phyloP scores from a whole-genome alignment of 2,797 vertebrate species.

The Erithacus rubecula region DNA sequence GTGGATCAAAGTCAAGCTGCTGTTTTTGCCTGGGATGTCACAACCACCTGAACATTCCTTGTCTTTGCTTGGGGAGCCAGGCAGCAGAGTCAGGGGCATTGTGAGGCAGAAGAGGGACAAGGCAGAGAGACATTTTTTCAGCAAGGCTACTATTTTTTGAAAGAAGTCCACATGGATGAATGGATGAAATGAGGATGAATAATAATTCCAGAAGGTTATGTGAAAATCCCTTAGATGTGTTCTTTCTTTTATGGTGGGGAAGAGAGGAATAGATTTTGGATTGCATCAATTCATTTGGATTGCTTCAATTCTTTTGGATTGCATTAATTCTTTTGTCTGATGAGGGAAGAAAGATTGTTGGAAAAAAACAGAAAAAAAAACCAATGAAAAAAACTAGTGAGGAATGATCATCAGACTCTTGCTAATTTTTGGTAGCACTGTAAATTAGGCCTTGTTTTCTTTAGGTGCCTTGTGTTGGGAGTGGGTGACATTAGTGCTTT shows the following conservation, averaged over 20 bases:
- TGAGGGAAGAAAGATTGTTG: neutral
- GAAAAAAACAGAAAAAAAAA: fast-evolving
- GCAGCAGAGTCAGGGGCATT: neutral
- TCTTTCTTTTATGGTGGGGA: neutral
- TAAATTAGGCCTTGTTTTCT: conserved; percentile 40
- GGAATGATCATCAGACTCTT: neutral
- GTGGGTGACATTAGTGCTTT: conserved; percentile 26
- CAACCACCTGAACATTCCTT: neutral
- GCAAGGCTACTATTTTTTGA: neutral
- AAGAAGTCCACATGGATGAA: neutral
- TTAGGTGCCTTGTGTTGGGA: neutral
- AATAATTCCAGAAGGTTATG: neutral
- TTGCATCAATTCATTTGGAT: neutral
- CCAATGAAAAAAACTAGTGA: neutral
- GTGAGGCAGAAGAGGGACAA: neutral
- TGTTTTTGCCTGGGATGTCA: neutral
- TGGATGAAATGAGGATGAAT: neutral
- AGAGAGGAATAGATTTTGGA: neutral
- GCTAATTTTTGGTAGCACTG: conserved; percentile 1
- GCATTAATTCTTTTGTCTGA: neutral
- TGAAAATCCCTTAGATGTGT: neutral
- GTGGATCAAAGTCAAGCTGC: neutral
- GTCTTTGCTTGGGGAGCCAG: neutral
- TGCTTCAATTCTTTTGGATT: neutral
- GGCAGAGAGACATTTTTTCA: neutral